Percentiles rank a stretch among this genome's conserved stretches.
Evolutionary conservation across 2,888 invertebrate genomes (phyloP).

Genomic region (Acrocera orbiculus): DNA sequence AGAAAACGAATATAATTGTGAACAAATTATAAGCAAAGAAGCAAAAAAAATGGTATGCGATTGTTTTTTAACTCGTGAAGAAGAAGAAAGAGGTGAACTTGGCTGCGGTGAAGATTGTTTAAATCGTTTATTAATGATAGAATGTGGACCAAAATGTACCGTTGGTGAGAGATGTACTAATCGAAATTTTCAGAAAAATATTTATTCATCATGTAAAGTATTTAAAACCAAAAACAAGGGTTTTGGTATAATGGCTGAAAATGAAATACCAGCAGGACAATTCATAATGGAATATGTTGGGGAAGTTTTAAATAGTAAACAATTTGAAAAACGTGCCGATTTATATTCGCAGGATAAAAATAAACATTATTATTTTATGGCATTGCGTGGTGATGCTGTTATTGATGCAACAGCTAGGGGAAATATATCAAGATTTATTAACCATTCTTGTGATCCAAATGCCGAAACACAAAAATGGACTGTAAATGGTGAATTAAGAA

Average conservation of each 20-base stretch:
- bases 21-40: constrained; percentile 74
- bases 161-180: constrained; percentile 86
- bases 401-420: constrained; percentile 96
- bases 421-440: constrained; percentile 92
- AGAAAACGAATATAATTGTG: constrained; percentile 73
- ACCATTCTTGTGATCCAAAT: constrained; percentile 98
- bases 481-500: constrained; percentile 77
- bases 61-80: constrained; percentile 80
- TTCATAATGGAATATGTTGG: constrained; percentile 99
- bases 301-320: constrained; percentile 81
- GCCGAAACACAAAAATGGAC: constrained; percentile 98
- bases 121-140: constrained; percentile 93
- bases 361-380: constrained; percentile 95
- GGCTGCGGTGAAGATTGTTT: constrained; percentile 94
- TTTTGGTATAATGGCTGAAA: constrained; percentile 56
- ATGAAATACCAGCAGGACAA: constrained; percentile 39
- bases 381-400: constrained; percentile 76
- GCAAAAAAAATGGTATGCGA: constrained; percentile 90
- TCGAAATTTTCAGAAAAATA: constrained; percentile 75
- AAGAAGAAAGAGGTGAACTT: constrained; percentile 60
- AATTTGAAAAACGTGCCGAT: constrained; percentile 75
- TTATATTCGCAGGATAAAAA: constrained; percentile 80
- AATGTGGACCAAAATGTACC: constrained; percentile 84
- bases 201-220: constrained; percentile 72
- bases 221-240: constrained; percentile 89